Percentiles rank a stretch among this genome's conserved stretches.
These are phyloP conservation scores for Therioaphis trifolii DNA, from an alignment of 2,888 invertebrate genomes.

Conservation along the genomic window DNA sequence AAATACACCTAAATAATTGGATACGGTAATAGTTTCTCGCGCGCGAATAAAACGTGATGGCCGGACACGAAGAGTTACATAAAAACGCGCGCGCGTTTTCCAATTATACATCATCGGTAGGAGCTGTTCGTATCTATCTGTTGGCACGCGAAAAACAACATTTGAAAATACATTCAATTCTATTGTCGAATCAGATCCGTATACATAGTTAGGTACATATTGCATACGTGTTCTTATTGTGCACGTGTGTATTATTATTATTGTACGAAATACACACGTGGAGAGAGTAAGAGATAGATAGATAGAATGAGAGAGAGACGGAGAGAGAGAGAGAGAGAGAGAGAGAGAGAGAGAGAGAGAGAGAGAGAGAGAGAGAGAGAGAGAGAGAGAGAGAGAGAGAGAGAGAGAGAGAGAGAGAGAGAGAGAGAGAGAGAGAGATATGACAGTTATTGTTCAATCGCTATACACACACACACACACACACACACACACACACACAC, in stretches of 20 bases:
- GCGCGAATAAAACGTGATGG: background rate
- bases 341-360: background rate
- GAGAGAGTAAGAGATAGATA: background rate
- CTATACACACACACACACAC: background rate
- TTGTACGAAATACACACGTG: background rate
- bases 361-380: background rate
- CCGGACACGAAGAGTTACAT: background rate
- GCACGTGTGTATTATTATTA: slow-evolving; percentile 6
- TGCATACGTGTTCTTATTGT: background rate
- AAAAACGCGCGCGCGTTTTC: background rate
- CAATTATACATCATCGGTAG: background rate
- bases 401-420: background rate
- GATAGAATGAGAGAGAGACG: background rate
- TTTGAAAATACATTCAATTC: slow-evolving; percentile 1
- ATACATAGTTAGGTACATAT: background rate
- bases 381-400: background rate
- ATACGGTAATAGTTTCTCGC: background rate
- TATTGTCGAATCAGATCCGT: slow-evolving; percentile 2
- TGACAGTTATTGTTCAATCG: slow-evolving; percentile 61
- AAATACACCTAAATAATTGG: background rate
- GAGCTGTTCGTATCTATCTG: background rate
- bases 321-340: background rate
- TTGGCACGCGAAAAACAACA: slow-evolving; percentile 21
- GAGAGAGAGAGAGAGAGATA: background rate
- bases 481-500: background rate